phyloP scores from a whole-genome alignment of 2,888 invertebrate species.

The Polia nebulosa region DNA sequence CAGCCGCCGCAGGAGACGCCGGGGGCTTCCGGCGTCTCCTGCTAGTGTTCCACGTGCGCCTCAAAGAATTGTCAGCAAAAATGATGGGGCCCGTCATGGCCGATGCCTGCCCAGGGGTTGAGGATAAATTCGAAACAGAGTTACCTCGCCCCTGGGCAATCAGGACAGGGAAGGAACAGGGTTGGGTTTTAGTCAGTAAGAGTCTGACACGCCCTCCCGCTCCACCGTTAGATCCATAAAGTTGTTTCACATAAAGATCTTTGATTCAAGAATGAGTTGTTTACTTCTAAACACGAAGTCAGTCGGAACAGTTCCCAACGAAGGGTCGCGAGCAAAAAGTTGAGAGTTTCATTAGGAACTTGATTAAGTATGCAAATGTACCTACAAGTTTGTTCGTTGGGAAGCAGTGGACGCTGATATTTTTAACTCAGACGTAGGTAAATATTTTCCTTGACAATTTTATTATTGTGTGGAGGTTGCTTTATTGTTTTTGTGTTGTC shows the following conservation, averaged over 20 bases:
- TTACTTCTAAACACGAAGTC: constrained; percentile 49
- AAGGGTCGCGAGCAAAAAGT: constrained; percentile 57
- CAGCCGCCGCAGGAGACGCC: no score
- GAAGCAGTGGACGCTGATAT: constrained; percentile 39
- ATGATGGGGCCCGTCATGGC: no score
- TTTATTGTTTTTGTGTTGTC: constrained; percentile 16
- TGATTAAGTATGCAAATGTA: constrained; percentile 66
- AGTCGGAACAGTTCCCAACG: constrained; percentile 44
- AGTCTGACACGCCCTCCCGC: no score
- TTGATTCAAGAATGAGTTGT: constrained; percentile 54
- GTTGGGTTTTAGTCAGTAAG: no score
- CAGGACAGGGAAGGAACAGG: no score
- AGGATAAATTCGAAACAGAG: no score
- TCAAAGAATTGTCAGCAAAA: no score
- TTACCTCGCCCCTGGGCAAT: no score
- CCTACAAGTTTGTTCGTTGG: constrained; percentile 42
- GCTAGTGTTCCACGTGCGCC: no score
- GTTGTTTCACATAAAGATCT: constrained; percentile 1
- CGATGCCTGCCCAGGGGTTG: no score
- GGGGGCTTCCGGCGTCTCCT: no score
- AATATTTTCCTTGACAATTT: constrained; percentile 37
- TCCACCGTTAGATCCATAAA: constrained; percentile 19
- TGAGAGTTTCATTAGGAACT: constrained; percentile 54
- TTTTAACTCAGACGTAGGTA: constrained; percentile 25
- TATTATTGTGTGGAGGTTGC: not conserved